Base-by-base conservation (phyloP, 2,797 vertebrate genomes). In the Centroberyx gerrardi region DNA sequence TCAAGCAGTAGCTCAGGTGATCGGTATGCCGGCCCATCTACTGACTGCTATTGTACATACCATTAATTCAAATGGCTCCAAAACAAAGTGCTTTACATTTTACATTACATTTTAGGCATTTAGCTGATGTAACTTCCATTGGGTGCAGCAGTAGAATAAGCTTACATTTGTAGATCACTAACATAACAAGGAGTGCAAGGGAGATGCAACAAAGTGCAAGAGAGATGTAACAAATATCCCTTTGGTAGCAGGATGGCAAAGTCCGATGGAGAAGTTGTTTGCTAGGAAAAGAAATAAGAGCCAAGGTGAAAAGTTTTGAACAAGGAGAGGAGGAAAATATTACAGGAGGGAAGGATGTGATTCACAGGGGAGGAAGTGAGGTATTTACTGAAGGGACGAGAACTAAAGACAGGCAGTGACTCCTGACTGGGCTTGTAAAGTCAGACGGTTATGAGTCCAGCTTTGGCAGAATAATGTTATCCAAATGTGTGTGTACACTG, bases 1-100 rank as follows among this genome's bases (percentile, higher is more conserved):
- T 71, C 75, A 83, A 71, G 82, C 74, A 74, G 85, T 64, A 80
- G 70, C 82, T 88, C 86, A 91, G 80, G 71, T 84, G 80, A 87
- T 83, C 31, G 48, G 80, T 62, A 85, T 88, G 84, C 66, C 44
- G 51, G 54, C 51, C 66, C 38, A 5, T 72, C 42, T 70, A 27
- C 67, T 72, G 61, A 49, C 55, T 14, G 54, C 60, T 61, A 14
- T 10, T 7, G 68, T 44, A 62, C 33, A 48, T 9, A 63, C 28
- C 61, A 71, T 33, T 71, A 46, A 70, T 62, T 60, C 22, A 10
- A 44, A 40, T 61, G 29, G 18, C 61, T 48, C 9, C 48, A 29
- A 12, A 71, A 70, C 18, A 52, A 59, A 13, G 40, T 44, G 40
- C 15, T 6, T 48, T 7, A 6, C 6, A 15, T 48, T 22, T 22